These are phyloP conservation scores for Dysmachus trigonus DNA, from an alignment of 2,888 invertebrate species.

Conservation along the genomic window DNA sequence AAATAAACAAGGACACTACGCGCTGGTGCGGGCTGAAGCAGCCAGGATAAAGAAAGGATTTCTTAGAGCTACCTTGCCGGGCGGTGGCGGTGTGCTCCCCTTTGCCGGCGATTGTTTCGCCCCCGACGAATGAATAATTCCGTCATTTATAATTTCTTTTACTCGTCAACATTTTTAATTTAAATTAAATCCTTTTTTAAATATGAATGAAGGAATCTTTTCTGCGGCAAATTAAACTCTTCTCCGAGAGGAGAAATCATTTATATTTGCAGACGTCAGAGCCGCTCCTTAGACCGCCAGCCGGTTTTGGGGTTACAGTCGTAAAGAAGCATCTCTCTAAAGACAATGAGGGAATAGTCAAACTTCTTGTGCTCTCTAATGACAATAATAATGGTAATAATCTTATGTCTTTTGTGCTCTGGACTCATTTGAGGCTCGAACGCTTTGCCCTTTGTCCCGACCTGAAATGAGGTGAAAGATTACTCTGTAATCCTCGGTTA, in stretches of 20 bases:
- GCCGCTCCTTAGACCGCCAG: slow-evolving; percentile 1
- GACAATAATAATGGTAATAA: slow-evolving; percentile 41
- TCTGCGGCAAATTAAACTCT: slow-evolving; percentile 36
- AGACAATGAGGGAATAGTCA: slow-evolving; percentile 39
- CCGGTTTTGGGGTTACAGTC: slow-evolving; percentile 1
- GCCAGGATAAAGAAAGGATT: slow-evolving; percentile 29
- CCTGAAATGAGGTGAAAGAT: background rate
- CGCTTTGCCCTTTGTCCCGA: slow-evolving; percentile 1
- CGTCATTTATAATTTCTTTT: slow-evolving; percentile 42
- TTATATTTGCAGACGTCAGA: slow-evolving; percentile 12
- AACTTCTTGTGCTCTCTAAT: slow-evolving; percentile 34
- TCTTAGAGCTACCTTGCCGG: background rate
- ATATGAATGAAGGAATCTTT: slow-evolving; percentile 40
- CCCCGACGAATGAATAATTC: slow-evolving; percentile 36
- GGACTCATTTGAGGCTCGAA: slow-evolving; percentile 7
- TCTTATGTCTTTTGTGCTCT: slow-evolving; percentile 31
- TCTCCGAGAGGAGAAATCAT: slow-evolving; percentile 11
- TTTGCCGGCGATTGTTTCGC: slow-evolving; percentile 19
- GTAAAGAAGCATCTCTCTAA: background rate
- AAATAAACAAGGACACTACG: slow-evolving; percentile 10
- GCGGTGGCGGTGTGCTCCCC: too few relatives aligned
- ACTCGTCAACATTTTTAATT: slow-evolving; percentile 40
- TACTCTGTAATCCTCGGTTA: slow-evolving; percentile 2
- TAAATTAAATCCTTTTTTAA: slow-evolving; percentile 43
- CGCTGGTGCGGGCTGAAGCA: background rate